These are phyloP conservation scores for Lophius americanus DNA, from an alignment of 2,797 vertebrate genomes.

Conservation along the genomic window DNA sequence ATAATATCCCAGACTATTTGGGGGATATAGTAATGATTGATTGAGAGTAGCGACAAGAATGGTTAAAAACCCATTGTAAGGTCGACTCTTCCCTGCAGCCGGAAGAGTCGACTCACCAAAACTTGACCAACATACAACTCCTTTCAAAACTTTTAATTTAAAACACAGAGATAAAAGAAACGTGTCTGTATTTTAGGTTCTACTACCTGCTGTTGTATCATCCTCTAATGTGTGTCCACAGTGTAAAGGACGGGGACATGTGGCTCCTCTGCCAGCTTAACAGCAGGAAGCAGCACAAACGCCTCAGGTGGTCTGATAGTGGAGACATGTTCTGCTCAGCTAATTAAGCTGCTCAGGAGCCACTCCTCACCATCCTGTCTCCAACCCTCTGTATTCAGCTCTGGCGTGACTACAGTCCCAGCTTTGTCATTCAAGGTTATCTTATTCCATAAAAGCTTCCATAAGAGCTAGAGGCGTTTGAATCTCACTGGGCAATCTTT, in stretches of 20 bases:
- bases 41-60: too few species aligned
- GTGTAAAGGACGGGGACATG: slow-evolving; percentile 16
- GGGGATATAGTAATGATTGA: too few species aligned
- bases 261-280: slow-evolving; percentile 37
- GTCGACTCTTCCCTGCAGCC: not conserved
- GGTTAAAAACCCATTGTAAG: too few species aligned
- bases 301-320: slow-evolving; percentile 49
- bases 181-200: slow-evolving; percentile 8
- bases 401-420: slow-evolving; percentile 5
- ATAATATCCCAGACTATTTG: too few species aligned
- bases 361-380: not conserved
- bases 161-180: slow-evolving; percentile 8
- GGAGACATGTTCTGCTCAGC: slow-evolving; percentile 44
- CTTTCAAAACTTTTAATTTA: slow-evolving; percentile 32
- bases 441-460: slow-evolving; percentile 30
- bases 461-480: slow-evolving; percentile 3
- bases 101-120: slow-evolving; percentile 50
- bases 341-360: slow-evolving; percentile 62
- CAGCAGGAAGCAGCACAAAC: slow-evolving; percentile 36
- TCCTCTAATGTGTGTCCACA: not conserved
- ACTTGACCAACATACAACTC: slow-evolving; percentile 46
- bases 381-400: slow-evolving; percentile 9
- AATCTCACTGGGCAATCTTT: slow-evolving; percentile 18
- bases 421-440: slow-evolving; percentile 31
- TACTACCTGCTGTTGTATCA: not conserved